Base-by-base conservation (phyloP, 1,140 invertebrate genomes). In the Caenorhabditis tropicalis region DNA sequence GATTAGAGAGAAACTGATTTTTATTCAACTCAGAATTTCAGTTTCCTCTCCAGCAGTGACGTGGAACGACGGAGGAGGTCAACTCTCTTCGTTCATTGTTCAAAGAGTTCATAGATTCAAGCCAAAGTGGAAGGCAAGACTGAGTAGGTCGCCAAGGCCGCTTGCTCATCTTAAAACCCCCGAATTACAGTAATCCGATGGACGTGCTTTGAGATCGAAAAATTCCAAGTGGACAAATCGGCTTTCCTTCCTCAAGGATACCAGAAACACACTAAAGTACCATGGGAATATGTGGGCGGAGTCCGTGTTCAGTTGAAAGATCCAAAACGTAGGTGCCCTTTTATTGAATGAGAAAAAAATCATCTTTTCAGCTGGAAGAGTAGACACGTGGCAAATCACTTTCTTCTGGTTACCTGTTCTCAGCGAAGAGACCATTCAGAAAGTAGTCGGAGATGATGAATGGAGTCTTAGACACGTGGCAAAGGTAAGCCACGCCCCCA, bases 191-290 rank as follows among this genome's bases (percentile, higher is more conserved):
- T 60, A 31, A 27, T 51, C 58, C 82, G 36, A 29, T 82, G 39
- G 82, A 58, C 82, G 5, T 60, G 56, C 36, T 65, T 43, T n/a
- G 39, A 46, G 46, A 74, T 33, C 39, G 82, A 33, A 24, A 60
- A 36, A 49, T 46, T 46, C 33, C 39, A 10, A 43, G 65, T 43
- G 1, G 36, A 74, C 36, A 74, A 31, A 43, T 39, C 65, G 15
- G 65, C 65, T 2, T 82, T 82, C 43, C 60, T 82, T 2, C 82
- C 82, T 3, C 82, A 82, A 60, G 56, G 60, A 0, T 82, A 82
- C 36, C 82, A 82, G 16, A 82, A 82, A 46, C 29, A 58, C 2
- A 70, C 60, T 6, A 65, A 82, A 46, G 58, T 82, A 31, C 48
- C 60, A 24, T 82, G 60, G 56, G 82, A 82, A n/a, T 56, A 82